A percentile compares a stretch with the other conserved stretches of the same genome.
Conservation (phyloP, 2,797 vertebrate species). For the Xiphorhynchus erythropygius region DNA sequence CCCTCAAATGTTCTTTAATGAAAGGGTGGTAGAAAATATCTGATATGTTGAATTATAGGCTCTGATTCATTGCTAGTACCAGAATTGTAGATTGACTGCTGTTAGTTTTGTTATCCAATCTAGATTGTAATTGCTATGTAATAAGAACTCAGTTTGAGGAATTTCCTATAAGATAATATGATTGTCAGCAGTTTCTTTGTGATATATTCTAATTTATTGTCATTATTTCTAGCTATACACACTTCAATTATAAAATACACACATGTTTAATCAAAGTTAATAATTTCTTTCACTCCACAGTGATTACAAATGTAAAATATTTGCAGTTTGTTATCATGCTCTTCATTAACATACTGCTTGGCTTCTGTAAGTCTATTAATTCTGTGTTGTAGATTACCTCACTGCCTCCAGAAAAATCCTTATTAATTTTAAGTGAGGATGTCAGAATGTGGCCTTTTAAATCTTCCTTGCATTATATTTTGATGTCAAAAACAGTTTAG, state of each 20-base stretch:
- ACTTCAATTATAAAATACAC: background rate
- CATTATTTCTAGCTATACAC: background rate
- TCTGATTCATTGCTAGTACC: background rate
- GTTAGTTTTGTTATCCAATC: background rate
- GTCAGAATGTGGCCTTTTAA: background rate
- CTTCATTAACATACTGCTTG: background rate
- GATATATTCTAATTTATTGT: background rate
- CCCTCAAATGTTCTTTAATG: background rate
- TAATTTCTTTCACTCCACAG: background rate
- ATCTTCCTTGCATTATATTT: background rate
- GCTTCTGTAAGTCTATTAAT: background rate
- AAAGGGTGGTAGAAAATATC: background rate
- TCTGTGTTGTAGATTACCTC: background rate
- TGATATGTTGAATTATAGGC: background rate
- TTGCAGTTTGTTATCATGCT: background rate
- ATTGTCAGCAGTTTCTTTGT: constrained; percentile 7
- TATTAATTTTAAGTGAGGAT: background rate
- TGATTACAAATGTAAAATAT: constrained; percentile 4
- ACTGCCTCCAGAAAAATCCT: background rate
- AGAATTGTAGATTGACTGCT: background rate
- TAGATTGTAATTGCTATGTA: background rate
- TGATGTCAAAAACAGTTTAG: background rate
- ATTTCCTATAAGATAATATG: constrained; percentile 1
- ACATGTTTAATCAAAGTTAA: constrained; percentile 7
- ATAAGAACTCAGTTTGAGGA: background rate